Conservation (phyloP, 2,888 invertebrate species). For the Trachelus tabidus region DNA sequence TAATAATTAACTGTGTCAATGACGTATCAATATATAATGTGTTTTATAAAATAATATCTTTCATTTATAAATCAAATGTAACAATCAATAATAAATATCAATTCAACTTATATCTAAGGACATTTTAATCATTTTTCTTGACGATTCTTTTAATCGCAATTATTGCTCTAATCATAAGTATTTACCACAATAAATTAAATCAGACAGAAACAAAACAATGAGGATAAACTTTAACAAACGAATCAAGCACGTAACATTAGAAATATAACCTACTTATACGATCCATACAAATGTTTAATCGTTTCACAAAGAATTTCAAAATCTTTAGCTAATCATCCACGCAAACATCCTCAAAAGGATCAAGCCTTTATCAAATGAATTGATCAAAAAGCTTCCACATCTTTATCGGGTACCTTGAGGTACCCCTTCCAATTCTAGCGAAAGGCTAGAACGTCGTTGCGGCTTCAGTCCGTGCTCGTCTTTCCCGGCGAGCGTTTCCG, state of each 20-base stretch:
- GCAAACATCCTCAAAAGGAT: background rate
- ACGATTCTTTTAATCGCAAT: background rate
- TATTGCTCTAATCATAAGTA: background rate
- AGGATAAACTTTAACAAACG: background rate
- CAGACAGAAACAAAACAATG: background rate
- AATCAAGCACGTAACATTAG: background rate
- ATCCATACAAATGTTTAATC: background rate
- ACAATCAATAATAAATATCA: too few species aligned
- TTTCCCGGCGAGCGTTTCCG: slow-evolving; percentile 26
- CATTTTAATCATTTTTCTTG: background rate
- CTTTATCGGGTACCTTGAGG: background rate
- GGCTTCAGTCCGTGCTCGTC: slow-evolving; percentile 41
- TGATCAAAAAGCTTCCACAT: background rate
- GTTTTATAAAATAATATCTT: too few species aligned
- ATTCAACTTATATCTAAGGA: background rate
- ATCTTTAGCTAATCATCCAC: background rate
- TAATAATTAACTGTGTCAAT: too few species aligned
- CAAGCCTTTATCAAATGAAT: background rate
- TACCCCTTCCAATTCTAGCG: slow-evolving; percentile 3
- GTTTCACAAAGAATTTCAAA: background rate
- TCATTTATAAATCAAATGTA: too few species aligned
- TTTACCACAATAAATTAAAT: background rate
- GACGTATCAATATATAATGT: too few species aligned
- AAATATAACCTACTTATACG: background rate
- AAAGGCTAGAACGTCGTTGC: slow-evolving; percentile 23